Base-by-base conservation (phyloP, 2,888 invertebrate genomes). In the Plagiodera versicolora region DNA sequence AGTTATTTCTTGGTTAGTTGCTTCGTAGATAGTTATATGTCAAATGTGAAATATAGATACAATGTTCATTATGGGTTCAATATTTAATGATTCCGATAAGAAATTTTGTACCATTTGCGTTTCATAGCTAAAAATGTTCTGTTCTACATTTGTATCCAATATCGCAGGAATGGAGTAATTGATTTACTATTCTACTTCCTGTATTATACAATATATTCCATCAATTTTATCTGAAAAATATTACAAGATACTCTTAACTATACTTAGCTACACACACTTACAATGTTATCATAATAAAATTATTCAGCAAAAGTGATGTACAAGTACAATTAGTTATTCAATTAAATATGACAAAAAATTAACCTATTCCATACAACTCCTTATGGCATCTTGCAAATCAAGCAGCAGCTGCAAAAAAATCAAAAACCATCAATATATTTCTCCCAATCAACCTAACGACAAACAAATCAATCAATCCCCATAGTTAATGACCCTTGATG, bases 361-460 rank as follows among this genome's bases (percentile, higher is more conserved):
- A 39, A n/a, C 39, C 39, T 39, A 39, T 4, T 39, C 14, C 39
- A 39, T 10, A 39, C 2, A 32, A 32, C 32, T 11, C 9, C 32
- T 32, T 14, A 14, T 39, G 4, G 2, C 11, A 14, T 14, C 14
- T 6, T 14, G 39, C 44, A 45, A 45, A 50, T 47, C 54, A 63
- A 46, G 63, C 63, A 17, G 63, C 57, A 49, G 63, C 63, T 63
- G 35, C 14, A 60, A 60, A 35, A 56, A 54, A 14, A 30, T 14
- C 18, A n/a, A n/a, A 39, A 53, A 39, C 17, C 8, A 16, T 30
- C 16, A 11, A 14, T 24, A 48, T 24, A 14, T 2, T 9, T 48
- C 8, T 20, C 24, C 24, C 24, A 9, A 48, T 17, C 24, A 24
- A 24, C 32, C 32, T 10, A 32, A 32, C 11, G 11, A 32, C 32